Evolutionary conservation across 2,888 invertebrate species (phyloP).

Genomic region (Diloba caeruleocephala): DNA sequence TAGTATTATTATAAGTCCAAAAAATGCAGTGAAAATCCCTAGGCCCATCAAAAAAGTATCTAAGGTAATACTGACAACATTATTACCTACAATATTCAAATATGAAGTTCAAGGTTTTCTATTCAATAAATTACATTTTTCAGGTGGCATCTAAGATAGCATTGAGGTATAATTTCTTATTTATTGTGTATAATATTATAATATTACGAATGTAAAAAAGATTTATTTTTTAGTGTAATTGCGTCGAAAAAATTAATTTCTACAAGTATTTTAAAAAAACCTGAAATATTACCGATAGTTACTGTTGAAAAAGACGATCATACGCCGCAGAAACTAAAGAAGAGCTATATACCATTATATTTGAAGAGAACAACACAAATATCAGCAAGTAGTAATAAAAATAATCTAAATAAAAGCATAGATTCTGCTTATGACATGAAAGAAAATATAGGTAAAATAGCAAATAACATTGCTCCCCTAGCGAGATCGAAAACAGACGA

Average conservation of each 20-base stretch:
- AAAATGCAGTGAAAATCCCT: conserved; percentile 24
- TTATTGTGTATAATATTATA: not conserved
- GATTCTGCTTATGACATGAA: conserved; percentile 48
- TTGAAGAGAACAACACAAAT: conserved; percentile 53
- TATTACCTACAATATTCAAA: not conserved
- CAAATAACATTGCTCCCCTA: conserved; percentile 21
- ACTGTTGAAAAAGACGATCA: conserved; percentile 51
- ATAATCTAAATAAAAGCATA: conserved; percentile 51
- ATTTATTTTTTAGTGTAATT: conserved; percentile 52
- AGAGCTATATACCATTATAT: conserved; percentile 66
- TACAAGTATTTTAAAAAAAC: conserved; percentile 51
- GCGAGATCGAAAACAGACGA: conserved; percentile 56
- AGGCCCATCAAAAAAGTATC: conserved; percentile 40
- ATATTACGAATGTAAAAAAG: not conserved
- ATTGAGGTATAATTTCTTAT: conserved; percentile 58
- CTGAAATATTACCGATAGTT: conserved; percentile 34
- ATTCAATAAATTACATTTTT: conserved; percentile 47
- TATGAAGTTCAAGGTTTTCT: not conserved
- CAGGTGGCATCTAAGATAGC: conserved; percentile 68
- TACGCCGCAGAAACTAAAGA: conserved; percentile 39
- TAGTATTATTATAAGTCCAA: conserved; percentile 28
- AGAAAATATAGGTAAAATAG: conserved; percentile 41
- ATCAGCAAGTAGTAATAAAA: conserved; percentile 32
- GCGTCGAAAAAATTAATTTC: conserved; percentile 61
- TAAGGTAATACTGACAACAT: conserved; percentile 57